phyloP scores from a whole-genome alignment of 1,140 invertebrate species.

The Tetragnatha versicolor region DNA sequence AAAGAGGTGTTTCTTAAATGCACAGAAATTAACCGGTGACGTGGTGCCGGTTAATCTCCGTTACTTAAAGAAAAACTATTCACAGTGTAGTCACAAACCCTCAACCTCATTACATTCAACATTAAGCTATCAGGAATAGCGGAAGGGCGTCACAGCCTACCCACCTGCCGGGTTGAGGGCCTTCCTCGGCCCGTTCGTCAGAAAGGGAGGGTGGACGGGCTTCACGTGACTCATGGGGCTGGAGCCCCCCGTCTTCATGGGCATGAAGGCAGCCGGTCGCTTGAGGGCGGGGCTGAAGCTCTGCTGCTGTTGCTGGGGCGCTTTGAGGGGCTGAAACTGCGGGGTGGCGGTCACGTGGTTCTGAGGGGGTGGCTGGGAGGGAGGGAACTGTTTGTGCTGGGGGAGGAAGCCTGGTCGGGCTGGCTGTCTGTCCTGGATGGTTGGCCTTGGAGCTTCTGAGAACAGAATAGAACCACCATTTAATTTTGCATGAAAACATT shows the following conservation, averaged over 20 bases:
- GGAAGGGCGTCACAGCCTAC: too few species aligned
- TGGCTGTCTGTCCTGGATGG: not conserved
- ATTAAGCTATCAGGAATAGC: too few species aligned
- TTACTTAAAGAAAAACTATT: too few species aligned
- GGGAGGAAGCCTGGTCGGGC: constrained; percentile 10
- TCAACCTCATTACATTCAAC: too few species aligned
- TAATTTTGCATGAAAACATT: too few species aligned
- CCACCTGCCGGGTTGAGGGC: constrained; percentile 1
- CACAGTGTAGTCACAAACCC: too few species aligned
- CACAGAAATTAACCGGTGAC: too few species aligned
- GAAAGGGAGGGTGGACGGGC: constrained; percentile 34
- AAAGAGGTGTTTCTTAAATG: too few species aligned
- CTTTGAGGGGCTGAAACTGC: constrained; percentile 24
- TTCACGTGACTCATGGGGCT: constrained; percentile 13
- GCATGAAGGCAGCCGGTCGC: constrained; percentile 44
- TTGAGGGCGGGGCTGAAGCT: constrained; percentile 24
- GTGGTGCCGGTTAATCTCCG: too few species aligned
- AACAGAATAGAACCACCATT: too few species aligned
- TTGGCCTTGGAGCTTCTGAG: constrained; percentile 8
- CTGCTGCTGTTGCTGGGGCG: not conserved
- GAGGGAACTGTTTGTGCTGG: not conserved
- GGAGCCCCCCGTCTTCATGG: constrained; percentile 30
- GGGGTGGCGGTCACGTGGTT: not conserved
- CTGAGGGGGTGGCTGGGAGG: not conserved
- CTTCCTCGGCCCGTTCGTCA: constrained; percentile 34